Evolutionary conservation across 2,113 vertebrate species (phyloP), one percentile per base, ranked within the genome.

Genomic region (Heloderma charlesbogerti): DNA sequence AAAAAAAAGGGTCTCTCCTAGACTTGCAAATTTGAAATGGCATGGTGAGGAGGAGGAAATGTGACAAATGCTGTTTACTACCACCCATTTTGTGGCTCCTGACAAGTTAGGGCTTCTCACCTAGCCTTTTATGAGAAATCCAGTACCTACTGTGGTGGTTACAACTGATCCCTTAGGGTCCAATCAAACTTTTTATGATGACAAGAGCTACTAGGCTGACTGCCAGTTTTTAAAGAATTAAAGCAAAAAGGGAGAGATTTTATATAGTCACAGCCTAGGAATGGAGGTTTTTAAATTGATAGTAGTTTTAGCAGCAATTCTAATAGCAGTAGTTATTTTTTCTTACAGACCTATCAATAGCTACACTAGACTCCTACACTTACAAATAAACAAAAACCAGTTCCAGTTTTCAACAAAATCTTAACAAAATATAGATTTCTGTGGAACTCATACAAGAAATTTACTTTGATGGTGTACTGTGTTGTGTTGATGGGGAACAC

Each of bases 401-500:
- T 12, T 27, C 25, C 9, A 0, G 37, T 67, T 66, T 84, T 43
- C 15, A 85, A 18, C 37, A 2, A n/a, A 48, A 31, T 63, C n/a
- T 48, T 9, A 10, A 8, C 16, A 60, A 90, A 18, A 71, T 89
- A 37, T 57, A 89, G 48, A 51, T 0, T 60, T 71, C 80, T 84
- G 51, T 54, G 84, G 69, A 43, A 89, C 86, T 87, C 75, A 57
- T 84, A 92, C 74, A 88, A 82, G 16, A 89, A 79, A 87, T 92
- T 88, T 81, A 91, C 92, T 60, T 77, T 92, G 37, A 60, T 91
- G 87, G 60, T 86, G 29, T 80, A 91, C 79, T 71, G 3, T 22
- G 37, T 34, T 91, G 57, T 9, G 34, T 69, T 63, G 92, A 88
- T 48, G 48, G 3, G 48, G 8, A 51, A 51, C 48, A 51, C 8